A percentile compares a stretch with the other conserved stretches of the same genome.
Conservation (phyloP, 2,797 vertebrate species). For the Ciconia nigra region DNA sequence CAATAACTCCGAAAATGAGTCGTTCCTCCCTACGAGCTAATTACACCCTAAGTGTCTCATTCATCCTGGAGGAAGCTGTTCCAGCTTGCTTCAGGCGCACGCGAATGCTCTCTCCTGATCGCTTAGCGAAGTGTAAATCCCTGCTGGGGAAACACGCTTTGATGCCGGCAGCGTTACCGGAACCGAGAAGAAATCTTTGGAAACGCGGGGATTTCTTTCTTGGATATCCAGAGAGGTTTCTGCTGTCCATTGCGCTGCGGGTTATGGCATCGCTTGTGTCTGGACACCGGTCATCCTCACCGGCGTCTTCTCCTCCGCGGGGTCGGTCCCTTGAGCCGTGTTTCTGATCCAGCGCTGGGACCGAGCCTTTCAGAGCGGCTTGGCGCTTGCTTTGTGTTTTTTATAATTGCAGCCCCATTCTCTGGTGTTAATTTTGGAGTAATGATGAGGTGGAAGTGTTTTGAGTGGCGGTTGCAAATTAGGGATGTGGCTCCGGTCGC, state of each 20-base stretch:
- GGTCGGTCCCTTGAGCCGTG: background rate
- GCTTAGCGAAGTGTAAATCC: background rate
- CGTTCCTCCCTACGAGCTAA: background rate
- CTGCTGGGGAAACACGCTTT: background rate
- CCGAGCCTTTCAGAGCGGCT: background rate
- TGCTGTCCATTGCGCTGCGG: rapidly evolving
- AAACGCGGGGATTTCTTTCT: rapidly evolving
- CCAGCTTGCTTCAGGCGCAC: background rate
- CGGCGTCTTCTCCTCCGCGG: background rate
- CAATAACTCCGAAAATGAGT: background rate
- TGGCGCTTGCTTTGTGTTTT: background rate
- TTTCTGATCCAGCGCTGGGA: rapidly evolving
- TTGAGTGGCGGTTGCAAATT: background rate
- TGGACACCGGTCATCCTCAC: background rate
- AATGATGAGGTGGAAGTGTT: rapidly evolving
- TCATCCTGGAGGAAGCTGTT: background rate
- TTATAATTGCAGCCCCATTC: background rate
- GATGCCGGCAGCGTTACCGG: background rate
- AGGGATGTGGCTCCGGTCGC: background rate
- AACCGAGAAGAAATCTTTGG: background rate
- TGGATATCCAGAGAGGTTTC: background rate
- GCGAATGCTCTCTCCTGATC: background rate
- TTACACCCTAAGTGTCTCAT: background rate
- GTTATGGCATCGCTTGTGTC: background rate
- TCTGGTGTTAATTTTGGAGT: background rate